Percentiles rank a stretch among this genome's conserved stretches.
Conservation (phyloP, 2,888 invertebrate species). For the Phortica okadai region DNA sequence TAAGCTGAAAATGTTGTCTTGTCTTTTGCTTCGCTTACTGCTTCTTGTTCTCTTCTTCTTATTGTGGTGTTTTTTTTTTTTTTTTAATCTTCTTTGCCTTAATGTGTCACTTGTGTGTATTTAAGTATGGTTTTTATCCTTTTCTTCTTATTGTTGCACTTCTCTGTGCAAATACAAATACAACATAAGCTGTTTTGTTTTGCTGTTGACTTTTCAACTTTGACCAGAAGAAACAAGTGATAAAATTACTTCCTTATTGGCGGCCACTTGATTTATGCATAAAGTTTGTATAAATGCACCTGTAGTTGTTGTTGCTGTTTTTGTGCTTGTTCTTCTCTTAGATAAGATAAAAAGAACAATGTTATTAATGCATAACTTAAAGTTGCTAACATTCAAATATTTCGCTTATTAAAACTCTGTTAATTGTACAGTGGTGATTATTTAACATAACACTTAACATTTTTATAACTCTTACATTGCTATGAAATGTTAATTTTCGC, state of each 20-base stretch:
- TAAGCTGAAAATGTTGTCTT: constrained; percentile 1
- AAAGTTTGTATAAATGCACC: neutral
- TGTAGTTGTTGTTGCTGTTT: neutral
- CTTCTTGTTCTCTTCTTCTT: constrained; percentile 33
- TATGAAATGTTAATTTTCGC: too few relatives aligned
- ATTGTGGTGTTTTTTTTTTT: constrained; percentile 36
- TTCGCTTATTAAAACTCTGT: too few relatives aligned
- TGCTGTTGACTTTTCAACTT: neutral
- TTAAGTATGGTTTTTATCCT: neutral
- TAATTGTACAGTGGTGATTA: too few relatives aligned
- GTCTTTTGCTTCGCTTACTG: neutral
- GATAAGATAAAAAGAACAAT: too few relatives aligned
- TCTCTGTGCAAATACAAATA: neutral
- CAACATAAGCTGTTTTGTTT: neutral
- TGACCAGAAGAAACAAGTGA: neutral
- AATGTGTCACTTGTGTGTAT: neutral
- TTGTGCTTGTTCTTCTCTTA: neutral
- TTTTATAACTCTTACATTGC: too few relatives aligned
- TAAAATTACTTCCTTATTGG: neutral
- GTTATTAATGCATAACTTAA: too few relatives aligned
- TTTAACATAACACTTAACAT: too few relatives aligned
- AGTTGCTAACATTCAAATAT: too few relatives aligned
- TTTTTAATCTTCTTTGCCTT: neutral
- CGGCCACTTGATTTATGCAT: neutral
- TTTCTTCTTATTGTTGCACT: neutral